Base-by-base conservation (phyloP, 2,888 invertebrate genomes). In the Nephrotoma guestfalica region DNA sequence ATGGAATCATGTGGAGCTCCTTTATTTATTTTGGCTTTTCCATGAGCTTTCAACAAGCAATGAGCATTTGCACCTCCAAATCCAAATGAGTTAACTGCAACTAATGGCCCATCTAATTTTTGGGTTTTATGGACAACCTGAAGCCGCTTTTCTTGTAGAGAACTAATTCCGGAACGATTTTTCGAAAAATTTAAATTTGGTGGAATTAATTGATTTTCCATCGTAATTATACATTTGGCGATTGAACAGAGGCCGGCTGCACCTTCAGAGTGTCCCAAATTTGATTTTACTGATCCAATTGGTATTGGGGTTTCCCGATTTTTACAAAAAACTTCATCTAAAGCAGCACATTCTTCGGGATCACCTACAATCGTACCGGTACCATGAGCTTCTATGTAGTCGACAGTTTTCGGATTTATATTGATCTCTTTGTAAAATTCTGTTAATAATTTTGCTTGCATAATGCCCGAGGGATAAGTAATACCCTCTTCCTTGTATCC, bases 271-370 rank as follows among this genome's bases (percentile, higher is more conserved):
- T 99, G 99, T 0, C 99, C 99, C 90, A 98, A 93, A 91, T 98
- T 99, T 0, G 98, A 97, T 90, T 99, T 99, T 45, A 98, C 95
- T 0, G 98, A 97, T 1, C 98, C 98, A 87, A 99, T 96, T 86
- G 94, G 91, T 0, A 98, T 93, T 0, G 98, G 96, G 0, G 94
- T 94, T 0, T 93, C 94, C n/a, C 97, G 93, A 30, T 94, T 94
- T 4, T 93, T 93, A 89, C 96, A 96, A 90, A 97, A 94, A 45
- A 96, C 93, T 88, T 95, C 95, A 86, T 96, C 95, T 86, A 99
- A 94, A 0, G 97, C 96, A 88, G 94, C 93, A 87, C 97, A 92
- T 91, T 99, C 99, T 90, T 98, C 97, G 0, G 98, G 98, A 92
- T 99, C 99, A 30, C 30, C 30, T 0, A 30, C 30, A 30, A 30